A percentile compares a stretch with the other conserved stretches of the same genome.
phyloP scores from a whole-genome alignment of 2,797 vertebrate genomes.

The Chelonia mydas region DNA sequence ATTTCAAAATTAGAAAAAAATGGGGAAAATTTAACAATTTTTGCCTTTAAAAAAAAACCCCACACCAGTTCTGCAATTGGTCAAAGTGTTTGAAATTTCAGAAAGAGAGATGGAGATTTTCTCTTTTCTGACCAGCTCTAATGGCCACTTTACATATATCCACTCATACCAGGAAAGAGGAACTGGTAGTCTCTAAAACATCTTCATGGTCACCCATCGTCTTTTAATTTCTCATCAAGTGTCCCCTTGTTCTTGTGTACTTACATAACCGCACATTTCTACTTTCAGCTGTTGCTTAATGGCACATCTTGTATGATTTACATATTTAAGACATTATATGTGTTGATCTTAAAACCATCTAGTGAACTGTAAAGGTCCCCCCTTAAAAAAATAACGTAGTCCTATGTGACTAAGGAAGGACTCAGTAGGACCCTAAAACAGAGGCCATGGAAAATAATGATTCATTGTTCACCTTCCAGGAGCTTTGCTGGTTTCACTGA shows the following conservation, averaged over 20 bases:
- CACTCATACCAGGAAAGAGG: background rate
- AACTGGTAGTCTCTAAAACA: background rate
- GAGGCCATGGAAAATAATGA: conserved; percentile 17
- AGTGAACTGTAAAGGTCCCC: conserved; percentile 53
- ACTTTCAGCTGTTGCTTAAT: background rate
- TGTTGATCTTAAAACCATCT: conserved; percentile 29
- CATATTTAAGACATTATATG: background rate
- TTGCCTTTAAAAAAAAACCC: background rate
- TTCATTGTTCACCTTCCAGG: conserved; percentile 35
- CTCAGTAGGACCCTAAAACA: conserved; percentile 24
- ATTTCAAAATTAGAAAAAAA: background rate
- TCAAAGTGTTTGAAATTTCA: background rate
- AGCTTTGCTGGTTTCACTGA: background rate
- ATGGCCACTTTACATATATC: background rate
- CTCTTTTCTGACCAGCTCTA: background rate
- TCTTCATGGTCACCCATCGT: background rate
- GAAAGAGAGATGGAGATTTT: background rate
- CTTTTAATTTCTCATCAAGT: conserved; percentile 43
- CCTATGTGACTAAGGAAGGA: background rate
- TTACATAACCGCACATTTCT: conserved; percentile 8
- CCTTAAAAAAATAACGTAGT: background rate
- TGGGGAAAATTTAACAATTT: background rate
- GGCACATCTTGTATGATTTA: background rate
- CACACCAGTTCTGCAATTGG: background rate
- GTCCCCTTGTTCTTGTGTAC: background rate